Conservation (phyloP, 2,797 vertebrate genomes). For the Eulemur rubriventer region DNA sequence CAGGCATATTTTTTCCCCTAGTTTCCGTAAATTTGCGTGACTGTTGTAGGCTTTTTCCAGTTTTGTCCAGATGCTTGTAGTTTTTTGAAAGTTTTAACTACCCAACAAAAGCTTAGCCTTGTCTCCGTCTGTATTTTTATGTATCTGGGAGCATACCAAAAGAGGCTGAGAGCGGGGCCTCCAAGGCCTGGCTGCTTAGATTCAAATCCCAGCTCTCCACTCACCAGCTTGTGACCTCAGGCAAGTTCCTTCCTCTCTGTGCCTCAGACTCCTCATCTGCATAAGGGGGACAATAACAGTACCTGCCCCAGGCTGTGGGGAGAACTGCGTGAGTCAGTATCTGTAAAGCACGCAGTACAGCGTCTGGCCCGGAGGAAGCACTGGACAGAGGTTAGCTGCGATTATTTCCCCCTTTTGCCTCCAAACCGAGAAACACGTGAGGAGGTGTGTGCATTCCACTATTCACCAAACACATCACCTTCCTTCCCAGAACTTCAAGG, state of each 20-base stretch:
- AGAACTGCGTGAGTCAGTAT: fast-evolving
- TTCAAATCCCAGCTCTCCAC: not conserved
- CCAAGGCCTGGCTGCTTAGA: fast-evolving
- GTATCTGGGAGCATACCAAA: not conserved
- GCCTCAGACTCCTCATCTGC: not conserved
- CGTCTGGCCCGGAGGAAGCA: fast-evolving
- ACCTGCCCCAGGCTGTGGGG: not conserved
- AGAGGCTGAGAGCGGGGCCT: not conserved
- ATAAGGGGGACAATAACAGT: fast-evolving
- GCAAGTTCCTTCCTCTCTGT: not conserved
- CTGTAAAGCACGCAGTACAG: not conserved
- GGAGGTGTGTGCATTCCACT: not conserved
- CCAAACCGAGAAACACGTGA: not conserved
- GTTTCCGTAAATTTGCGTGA: not conserved
- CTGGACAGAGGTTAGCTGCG: not conserved
- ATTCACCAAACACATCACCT: fast-evolving
- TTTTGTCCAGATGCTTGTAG: conserved; percentile 27
- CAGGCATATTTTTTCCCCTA: not conserved
- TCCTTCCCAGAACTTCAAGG: not conserved
- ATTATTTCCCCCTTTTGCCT: not conserved
- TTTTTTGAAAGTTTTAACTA: conserved; percentile 21
- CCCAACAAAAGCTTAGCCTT: not conserved
- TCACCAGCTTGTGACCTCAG: not conserved
- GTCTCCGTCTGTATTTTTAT: not conserved
- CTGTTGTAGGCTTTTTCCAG: conserved; percentile 34